Conservation (phyloP, 1,140 invertebrate genomes). For the Druon quercuslanigerum region DNA sequence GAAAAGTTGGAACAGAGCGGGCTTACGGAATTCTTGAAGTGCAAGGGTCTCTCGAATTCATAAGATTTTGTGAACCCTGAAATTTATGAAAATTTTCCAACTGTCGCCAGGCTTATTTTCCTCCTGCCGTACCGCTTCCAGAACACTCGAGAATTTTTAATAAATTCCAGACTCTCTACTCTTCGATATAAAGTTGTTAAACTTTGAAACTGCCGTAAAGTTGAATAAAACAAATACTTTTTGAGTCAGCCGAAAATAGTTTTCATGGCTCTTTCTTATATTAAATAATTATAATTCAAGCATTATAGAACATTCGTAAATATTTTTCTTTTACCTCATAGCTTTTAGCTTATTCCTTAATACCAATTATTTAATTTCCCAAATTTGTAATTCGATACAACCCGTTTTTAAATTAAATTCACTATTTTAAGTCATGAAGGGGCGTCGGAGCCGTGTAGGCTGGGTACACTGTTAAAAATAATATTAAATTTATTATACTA, state of each 20-base stretch:
- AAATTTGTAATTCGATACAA: too few relatives aligned
- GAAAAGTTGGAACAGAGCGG: slow-evolving; percentile 7
- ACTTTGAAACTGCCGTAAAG: slow-evolving; percentile 1
- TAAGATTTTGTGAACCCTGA: slow-evolving; percentile 21
- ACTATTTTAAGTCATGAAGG: too few relatives aligned
- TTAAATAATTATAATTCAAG: too few relatives aligned
- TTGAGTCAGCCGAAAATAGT: background rate
- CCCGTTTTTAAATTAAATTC: too few relatives aligned
- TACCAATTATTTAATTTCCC: too few relatives aligned
- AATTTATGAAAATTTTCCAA: slow-evolving; percentile 23
- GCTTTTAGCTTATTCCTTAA: too few relatives aligned
- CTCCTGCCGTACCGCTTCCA: background rate
- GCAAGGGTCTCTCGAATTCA: slow-evolving; percentile 21
- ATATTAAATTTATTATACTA: too few relatives aligned
- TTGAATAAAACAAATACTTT: background rate
- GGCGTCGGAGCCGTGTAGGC: too few relatives aligned
- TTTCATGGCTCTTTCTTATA: background rate
- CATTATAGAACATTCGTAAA: too few relatives aligned
- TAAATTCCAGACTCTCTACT: background rate
- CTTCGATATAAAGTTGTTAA: slow-evolving; percentile 10
- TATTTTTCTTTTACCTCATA: too few relatives aligned
- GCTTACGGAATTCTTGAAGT: background rate
- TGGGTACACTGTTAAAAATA: too few relatives aligned
- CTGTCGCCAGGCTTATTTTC: slow-evolving; percentile 20
- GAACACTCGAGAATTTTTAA: slow-evolving; percentile 25